Conservation (phyloP, 2,113 vertebrate species). For the Colossoma macropomum region DNA sequence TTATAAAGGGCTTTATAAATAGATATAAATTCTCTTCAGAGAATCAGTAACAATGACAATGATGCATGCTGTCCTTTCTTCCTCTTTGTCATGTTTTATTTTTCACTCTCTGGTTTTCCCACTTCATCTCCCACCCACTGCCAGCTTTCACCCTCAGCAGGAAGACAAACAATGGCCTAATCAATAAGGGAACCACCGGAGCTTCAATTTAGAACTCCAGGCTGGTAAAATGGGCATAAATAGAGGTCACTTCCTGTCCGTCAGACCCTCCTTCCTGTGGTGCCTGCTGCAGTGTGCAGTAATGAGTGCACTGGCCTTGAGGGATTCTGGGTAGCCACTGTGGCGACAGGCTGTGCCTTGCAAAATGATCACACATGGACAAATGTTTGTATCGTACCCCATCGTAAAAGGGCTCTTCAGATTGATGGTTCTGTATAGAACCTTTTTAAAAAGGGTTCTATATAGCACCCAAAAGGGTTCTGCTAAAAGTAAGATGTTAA, state of each 20-base stretch:
- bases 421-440: too few relatives aligned
- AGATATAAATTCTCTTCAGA: neutral
- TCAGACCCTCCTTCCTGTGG: slow-evolving; percentile 41
- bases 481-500: too few relatives aligned
- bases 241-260: slow-evolving; percentile 47
- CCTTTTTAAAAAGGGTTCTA: too few relatives aligned
- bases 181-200: slow-evolving; percentile 45
- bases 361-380: neutral
- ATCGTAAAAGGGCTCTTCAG: too few relatives aligned
- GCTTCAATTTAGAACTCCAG: neutral
- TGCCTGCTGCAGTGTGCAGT: neutral
- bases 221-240: slow-evolving; percentile 39
- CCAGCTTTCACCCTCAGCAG: slow-evolving; percentile 7
- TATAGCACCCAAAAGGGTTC: too few relatives aligned
- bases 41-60: slow-evolving; percentile 28
- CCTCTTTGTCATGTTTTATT: slow-evolving; percentile 30
- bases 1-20: neutral
- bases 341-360: slow-evolving; percentile 26
- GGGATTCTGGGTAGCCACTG: slow-evolving; percentile 43
- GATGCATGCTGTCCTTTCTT: neutral
- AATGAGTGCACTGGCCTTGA: slow-evolving; percentile 14
- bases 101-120: slow-evolving; percentile 25
- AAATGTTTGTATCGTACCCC: too few relatives aligned
- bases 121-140: neutral
- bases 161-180: slow-evolving; percentile 50